phyloP scores from a whole-genome alignment of 2,797 vertebrate species.

The Rhabdophis nuchalis region DNA sequence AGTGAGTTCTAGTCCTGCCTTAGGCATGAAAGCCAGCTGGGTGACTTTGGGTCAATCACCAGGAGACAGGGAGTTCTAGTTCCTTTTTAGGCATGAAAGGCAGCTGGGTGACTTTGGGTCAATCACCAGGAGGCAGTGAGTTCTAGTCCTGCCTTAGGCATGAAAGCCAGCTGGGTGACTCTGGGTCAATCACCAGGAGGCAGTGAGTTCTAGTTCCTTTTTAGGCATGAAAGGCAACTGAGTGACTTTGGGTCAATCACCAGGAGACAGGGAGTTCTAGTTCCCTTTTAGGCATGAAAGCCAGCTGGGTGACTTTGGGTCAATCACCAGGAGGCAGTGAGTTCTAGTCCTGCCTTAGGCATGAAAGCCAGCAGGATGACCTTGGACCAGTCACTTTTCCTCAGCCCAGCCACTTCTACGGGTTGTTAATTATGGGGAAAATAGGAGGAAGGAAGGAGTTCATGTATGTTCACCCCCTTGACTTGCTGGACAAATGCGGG shows the following conservation, averaged over 20 bases:
- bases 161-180: rapidly evolving
- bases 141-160: no score
- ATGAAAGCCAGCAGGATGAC: no score
- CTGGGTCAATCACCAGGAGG: no score
- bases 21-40: background rate
- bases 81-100: background rate
- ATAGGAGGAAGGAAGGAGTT: background rate
- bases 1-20: background rate
- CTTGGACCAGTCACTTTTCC: background rate
- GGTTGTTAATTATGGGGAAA: background rate
- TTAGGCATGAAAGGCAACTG: no score
- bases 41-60: background rate
- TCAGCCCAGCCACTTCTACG: background rate
- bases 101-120: rapidly evolving
- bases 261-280: no score
- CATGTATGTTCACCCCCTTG: background rate
- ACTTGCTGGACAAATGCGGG: background rate
- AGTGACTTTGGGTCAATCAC: rapidly evolving
- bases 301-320: no score
- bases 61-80: background rate
- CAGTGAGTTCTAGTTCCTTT: no score
- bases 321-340: no score
- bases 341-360: no score
- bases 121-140: no score
- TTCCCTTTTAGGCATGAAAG: no score